Percentiles rank a stretch among this genome's conserved stretches.
Conservation (phyloP, 2,888 invertebrate genomes). For the Gisinianus flammeolus region DNA sequence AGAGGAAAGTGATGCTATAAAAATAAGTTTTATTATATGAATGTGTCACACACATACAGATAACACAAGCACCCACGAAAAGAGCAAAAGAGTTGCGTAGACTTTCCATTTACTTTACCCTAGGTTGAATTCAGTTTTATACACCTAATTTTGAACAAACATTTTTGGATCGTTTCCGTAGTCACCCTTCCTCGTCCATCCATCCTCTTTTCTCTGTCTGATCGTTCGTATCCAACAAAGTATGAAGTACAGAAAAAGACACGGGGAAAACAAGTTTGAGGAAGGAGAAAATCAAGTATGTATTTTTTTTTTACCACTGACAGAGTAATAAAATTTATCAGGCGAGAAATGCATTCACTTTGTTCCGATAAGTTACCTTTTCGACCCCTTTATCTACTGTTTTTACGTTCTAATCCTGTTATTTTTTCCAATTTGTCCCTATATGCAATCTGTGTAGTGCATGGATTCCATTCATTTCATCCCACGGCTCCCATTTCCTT, state of each 20-base stretch:
- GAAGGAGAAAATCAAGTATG: neutral
- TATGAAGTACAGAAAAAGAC: neutral
- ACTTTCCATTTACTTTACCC: too few species aligned
- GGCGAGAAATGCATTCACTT: conserved; percentile 42
- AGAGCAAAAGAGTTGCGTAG: too few species aligned
- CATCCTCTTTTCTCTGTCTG: neutral
- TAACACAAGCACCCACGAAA: too few species aligned
- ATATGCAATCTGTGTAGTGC: too few species aligned
- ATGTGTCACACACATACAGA: too few species aligned
- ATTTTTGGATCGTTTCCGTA: neutral
- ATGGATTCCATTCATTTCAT: neutral
- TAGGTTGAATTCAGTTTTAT: neutral
- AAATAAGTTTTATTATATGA: too few species aligned
- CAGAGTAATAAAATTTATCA: conserved; percentile 45
- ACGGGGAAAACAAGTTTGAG: neutral
- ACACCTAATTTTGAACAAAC: neutral
- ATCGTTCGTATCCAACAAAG: neutral
- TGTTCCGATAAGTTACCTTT: conserved; percentile 25
- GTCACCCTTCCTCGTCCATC: neutral
- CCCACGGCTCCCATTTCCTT: neutral
- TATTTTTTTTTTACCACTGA: neutral
- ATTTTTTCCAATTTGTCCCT: too few species aligned
- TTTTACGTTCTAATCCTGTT: neutral
- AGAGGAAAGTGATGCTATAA: too few species aligned
- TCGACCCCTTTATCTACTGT: conserved; percentile 7